Conservation (phyloP, 2,113 vertebrate genomes). For the Nycticorax nycticorax region DNA sequence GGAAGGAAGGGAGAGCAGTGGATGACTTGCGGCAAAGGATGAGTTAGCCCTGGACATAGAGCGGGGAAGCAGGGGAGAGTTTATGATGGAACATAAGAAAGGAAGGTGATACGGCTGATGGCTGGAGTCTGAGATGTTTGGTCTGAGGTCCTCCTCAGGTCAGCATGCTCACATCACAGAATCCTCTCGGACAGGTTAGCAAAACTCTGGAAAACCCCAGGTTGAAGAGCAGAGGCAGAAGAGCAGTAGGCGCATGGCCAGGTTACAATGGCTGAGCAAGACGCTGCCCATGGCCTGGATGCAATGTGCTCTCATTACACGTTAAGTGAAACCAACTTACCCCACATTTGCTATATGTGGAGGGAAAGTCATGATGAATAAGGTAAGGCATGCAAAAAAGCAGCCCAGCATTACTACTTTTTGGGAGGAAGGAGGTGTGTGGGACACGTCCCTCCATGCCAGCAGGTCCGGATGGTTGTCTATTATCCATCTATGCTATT, state of each 20-base stretch:
- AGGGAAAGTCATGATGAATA: background rate
- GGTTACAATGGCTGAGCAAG: background rate
- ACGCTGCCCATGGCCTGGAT: rapidly evolving
- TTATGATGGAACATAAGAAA: background rate
- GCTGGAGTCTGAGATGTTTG: background rate
- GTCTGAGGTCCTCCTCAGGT: background rate
- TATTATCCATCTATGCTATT: background rate
- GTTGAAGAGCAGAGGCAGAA: background rate
- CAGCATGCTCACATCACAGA: background rate
- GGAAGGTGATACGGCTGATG: background rate
- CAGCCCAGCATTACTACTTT: rapidly evolving
- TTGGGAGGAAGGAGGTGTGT: background rate
- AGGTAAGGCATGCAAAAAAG: background rate
- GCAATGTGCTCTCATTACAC: background rate
- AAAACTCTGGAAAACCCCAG: background rate
- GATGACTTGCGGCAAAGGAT: background rate
- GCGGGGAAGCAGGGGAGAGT: rapidly evolving
- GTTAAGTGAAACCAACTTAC: background rate
- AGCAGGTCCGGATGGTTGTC: background rate
- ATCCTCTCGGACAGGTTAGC: background rate
- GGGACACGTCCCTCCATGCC: background rate
- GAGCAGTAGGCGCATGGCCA: background rate
- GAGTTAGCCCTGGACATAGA: background rate
- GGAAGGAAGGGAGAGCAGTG: background rate
- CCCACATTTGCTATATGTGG: background rate